Evolutionary conservation across 92 coral and sea anemone genomes (phyloP), one percentile per base, ranked within the genome.

Genomic region (Zoanthus solanderi): DNA sequence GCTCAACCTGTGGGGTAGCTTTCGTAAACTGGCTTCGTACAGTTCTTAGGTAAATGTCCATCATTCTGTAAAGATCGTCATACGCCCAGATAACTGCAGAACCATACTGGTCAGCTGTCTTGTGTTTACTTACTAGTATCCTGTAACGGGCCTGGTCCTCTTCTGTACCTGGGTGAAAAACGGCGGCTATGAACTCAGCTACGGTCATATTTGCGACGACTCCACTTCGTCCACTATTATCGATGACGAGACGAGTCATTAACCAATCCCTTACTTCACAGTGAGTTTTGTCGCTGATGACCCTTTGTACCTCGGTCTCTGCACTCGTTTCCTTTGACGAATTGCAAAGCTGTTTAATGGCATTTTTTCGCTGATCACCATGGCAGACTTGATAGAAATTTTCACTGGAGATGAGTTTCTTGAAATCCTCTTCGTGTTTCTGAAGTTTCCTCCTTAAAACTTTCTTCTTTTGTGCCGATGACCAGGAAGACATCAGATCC

Each of bases 211-310:
- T 87, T 16, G 88, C 83, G 46, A 76, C 93, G 60, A 91, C 75
- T 9, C 93, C 93, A 57, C 91, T 83, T 75, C 91, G 72, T n/a
- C 91, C 91, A 69, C 88, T 81, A 73, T 91, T 91, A 66, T 91
- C 91, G 67, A 87, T 91, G 56, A 87, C 74, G 23, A 87, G 83
- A 44, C 91, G 83, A 15, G 91, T 84, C 67, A 88, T 79, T 18
- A 79, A 76, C 90, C 90, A 79, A 58, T 79, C 90, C 18, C 81
- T 65, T 7, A 91, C 78, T 78, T 91, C 89, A 45, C 93, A 84
- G 56, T 66, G 80, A 53, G 86, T 16, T 67, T 78, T 68, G 77
- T 90, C 88, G 52, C 81, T 87, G 3, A 90, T 23, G 31, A 86
- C 44, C 37, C 67, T 77, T 18, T 45, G 47, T 57, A 76, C 88